Conservation (phyloP, 2,797 vertebrate species). For the Muscicapa comitata region DNA sequence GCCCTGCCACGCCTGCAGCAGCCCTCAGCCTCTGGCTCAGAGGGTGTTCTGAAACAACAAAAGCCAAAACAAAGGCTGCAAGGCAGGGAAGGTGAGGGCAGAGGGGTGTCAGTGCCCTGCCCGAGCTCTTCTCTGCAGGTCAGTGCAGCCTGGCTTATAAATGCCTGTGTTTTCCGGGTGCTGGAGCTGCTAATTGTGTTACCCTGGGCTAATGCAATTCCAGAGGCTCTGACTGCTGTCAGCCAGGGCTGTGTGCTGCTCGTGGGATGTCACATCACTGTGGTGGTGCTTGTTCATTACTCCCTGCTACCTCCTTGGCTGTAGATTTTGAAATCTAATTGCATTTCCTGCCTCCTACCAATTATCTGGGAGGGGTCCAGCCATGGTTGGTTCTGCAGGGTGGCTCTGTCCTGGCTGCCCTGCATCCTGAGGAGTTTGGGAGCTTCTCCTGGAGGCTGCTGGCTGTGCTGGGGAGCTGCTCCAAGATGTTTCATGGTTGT, state of each 20-base stretch:
- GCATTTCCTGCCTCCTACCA: not conserved
- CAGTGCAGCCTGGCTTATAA: not conserved
- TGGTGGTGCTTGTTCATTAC: not conserved
- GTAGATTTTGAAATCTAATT: not conserved
- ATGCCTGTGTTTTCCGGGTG: not conserved
- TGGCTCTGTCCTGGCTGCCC: not conserved
- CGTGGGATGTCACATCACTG: not conserved
- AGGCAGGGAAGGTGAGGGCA: not conserved
- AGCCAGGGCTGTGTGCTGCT: not conserved
- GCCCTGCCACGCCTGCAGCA: rapidly evolving
- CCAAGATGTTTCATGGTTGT: not conserved
- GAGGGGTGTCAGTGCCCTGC: not conserved
- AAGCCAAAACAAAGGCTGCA: not conserved
- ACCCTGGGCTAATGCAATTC: not conserved
- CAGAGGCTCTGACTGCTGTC: not conserved
- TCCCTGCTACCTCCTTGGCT: not conserved
- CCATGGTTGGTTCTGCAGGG: not conserved
- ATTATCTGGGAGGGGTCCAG: not conserved
- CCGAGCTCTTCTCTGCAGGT: not conserved
- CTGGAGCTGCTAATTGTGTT: constrained; percentile 3
- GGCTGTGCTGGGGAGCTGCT: not conserved
- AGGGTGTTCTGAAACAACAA: not conserved
- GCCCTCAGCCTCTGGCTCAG: rapidly evolving
- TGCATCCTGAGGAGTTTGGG: not conserved
- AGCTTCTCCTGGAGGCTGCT: not conserved